Evolutionary conservation across 53 echinoderm and acorn worm species (phyloP).

Genomic region (Crossaster papposus): DNA sequence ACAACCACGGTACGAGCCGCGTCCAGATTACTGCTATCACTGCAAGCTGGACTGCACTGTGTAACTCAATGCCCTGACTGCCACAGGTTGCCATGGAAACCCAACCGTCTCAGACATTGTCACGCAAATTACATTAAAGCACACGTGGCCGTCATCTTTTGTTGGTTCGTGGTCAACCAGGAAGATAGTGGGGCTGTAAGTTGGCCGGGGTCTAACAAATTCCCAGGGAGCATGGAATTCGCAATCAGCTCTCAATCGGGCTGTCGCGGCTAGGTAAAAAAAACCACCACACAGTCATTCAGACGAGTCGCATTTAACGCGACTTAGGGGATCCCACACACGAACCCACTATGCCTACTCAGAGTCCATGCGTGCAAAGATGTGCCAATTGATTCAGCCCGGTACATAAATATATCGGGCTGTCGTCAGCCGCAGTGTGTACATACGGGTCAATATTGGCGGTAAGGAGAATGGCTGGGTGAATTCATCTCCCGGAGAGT

Average conservation of each 20-base stretch:
- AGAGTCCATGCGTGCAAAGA: slow-evolving; percentile 20
- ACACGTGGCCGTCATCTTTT: slow-evolving; percentile 48
- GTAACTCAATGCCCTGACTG: slow-evolving; percentile 36
- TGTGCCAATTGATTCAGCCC: slow-evolving; percentile 56
- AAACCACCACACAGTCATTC: not conserved
- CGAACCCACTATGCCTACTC: not conserved
- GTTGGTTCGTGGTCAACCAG: slow-evolving; percentile 41
- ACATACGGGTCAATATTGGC: slow-evolving; percentile 46
- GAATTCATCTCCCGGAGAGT: slow-evolving; percentile 11
- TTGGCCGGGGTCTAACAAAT: not conserved
- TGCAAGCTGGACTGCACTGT: slow-evolving; percentile 26
- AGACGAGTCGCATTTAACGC: slow-evolving; percentile 13
- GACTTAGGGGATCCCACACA: not conserved
- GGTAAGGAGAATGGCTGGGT: slow-evolving; percentile 12
- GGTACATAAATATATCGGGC: slow-evolving; percentile 58
- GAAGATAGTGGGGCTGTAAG: not conserved
- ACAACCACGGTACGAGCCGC: slow-evolving; percentile 13
- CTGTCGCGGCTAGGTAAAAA: not conserved
- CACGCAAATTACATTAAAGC: slow-evolving; percentile 55
- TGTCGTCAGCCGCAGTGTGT: slow-evolving; percentile 54
- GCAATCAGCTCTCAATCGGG: not conserved
- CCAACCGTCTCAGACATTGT: slow-evolving; percentile 49
- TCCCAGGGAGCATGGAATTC: slow-evolving; percentile 7
- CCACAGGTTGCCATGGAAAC: slow-evolving; percentile 51
- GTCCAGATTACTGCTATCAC: slow-evolving; percentile 28